phyloP scores from a whole-genome alignment of 2,888 invertebrate species.

The Ceriagrion tenellum region DNA sequence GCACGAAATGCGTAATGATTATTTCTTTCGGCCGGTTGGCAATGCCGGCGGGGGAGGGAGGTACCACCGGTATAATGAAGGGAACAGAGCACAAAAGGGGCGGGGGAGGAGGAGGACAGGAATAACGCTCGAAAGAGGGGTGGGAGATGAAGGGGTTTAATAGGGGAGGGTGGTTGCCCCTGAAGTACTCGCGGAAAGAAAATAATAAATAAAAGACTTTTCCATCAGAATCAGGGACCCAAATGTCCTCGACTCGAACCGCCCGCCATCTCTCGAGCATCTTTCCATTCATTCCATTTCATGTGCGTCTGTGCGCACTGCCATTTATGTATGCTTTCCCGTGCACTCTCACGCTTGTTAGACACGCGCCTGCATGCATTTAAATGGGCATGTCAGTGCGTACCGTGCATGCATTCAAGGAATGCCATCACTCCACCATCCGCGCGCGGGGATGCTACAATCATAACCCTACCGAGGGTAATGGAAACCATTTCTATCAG shows the following conservation, averaged over 20 bases:
- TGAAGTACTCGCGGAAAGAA: neutral
- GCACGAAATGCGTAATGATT: neutral
- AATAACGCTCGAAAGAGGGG: neutral
- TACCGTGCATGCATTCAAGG: too few relatives aligned
- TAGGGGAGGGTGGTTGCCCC: neutral
- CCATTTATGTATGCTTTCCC: neutral
- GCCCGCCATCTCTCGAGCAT: neutral
- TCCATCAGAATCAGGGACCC: slow-evolving; percentile 10
- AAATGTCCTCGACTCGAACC: neutral
- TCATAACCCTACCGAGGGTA: too few relatives aligned
- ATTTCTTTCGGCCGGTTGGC: neutral
- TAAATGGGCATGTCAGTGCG: too few relatives aligned
- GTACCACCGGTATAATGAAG: neutral
- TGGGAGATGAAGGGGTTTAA: neutral
- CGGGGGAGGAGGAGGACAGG: neutral
- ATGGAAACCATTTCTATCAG: too few relatives aligned
- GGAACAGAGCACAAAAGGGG: neutral
- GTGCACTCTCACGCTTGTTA: neutral
- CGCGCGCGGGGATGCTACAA: too few relatives aligned
- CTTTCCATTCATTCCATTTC: slow-evolving; percentile 17
- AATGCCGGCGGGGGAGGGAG: neutral
- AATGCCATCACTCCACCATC: too few relatives aligned
- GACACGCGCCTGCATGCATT: neutral
- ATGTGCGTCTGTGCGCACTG: neutral
- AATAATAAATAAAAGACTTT: neutral